These are phyloP conservation scores for Cossypha caffra DNA, from an alignment of 2,797 vertebrate species.

Conservation along the genomic window DNA sequence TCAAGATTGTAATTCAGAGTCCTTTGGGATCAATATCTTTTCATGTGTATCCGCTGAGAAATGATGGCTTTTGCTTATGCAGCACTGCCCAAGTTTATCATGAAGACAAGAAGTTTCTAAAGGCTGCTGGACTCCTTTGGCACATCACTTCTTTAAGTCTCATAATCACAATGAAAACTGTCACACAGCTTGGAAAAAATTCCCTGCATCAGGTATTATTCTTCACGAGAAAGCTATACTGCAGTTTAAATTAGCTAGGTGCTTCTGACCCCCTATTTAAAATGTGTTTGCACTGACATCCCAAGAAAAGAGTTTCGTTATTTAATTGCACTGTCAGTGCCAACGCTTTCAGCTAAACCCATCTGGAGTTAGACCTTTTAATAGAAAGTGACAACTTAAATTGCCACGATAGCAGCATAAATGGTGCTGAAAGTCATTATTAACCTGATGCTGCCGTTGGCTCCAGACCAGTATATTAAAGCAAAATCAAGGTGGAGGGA, in stretches of 20 bases:
- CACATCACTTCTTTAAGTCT: constrained; percentile 48
- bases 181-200: constrained; percentile 25
- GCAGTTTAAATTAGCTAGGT: constrained; percentile 81
- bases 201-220: constrained; percentile 71
- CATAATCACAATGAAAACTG: constrained; percentile 65
- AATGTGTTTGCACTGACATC: constrained; percentile 77
- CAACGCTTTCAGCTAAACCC: constrained; percentile 75
- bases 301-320: constrained; percentile 72
- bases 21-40: not conserved
- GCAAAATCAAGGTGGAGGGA: constrained; percentile 65
- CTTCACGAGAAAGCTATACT: constrained; percentile 82
- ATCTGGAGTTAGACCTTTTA: constrained; percentile 81
- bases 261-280: constrained; percentile 79
- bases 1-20: not conserved
- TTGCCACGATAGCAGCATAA: constrained; percentile 73
- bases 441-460: constrained; percentile 75
- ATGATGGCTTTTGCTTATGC: not conserved
- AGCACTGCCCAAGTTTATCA: not conserved
- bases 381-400: constrained; percentile 83
- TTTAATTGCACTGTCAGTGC: constrained; percentile 80
- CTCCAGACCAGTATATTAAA: constrained; percentile 79
- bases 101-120: constrained; percentile 25
- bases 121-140: constrained; percentile 32
- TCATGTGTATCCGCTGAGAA: not conserved
- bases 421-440: constrained; percentile 78